Base-by-base conservation (phyloP, 2,113 vertebrate species). In the Macrotis lagotis region DNA sequence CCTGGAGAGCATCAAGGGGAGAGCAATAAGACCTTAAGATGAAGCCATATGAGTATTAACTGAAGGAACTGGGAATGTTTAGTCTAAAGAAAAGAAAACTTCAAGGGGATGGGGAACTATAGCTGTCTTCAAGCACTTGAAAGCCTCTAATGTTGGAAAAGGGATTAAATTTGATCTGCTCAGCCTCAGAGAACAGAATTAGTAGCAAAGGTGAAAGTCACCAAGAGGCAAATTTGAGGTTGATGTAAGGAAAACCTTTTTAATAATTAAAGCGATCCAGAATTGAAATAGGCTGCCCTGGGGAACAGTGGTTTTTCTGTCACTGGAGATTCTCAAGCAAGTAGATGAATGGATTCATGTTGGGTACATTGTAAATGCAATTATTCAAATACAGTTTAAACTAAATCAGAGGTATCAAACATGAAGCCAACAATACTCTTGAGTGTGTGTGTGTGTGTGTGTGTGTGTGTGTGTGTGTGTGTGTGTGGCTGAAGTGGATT, bases 231-330 rank as follows among this genome's bases (percentile, higher is more conserved):
- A 11, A 44, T 44, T 83, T 44, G 19, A 22, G 66, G 44, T 83
- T 83, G 37, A 83, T 83, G 37, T 83, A 83, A 83, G 37, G n/a
- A 83, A 83, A 83, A 83, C 7, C n/a, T 83, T 83, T 19, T 44
- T 83, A 44, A 83, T 83, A 5, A 66, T 66, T 66, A 83, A 5
- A 83, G 66, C 37, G 24, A 44, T 83, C 66, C 37, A 83, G n/a
- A 83, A 83, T 37, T 83, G 66, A 98, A 98, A 93, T 97, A 96
- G 97, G 97, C 96, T 97, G 96, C 97, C 97, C 97, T 97, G 97
- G 97, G 97, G 93, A 95, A 97, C 96, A 96, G 96, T 96, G 97
- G 96, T 44, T 22, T 74, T 74, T 16, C 11, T 28, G 37, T n/a
- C 16, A 44, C 59, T 44, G 1, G n/a, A 83, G 66, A 44, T 83